A percentile compares a stretch with the other conserved stretches of the same genome.
Evolutionary conservation across 2,113 vertebrate genomes (phyloP).

Genomic region (Notarius quadriscutis): DNA sequence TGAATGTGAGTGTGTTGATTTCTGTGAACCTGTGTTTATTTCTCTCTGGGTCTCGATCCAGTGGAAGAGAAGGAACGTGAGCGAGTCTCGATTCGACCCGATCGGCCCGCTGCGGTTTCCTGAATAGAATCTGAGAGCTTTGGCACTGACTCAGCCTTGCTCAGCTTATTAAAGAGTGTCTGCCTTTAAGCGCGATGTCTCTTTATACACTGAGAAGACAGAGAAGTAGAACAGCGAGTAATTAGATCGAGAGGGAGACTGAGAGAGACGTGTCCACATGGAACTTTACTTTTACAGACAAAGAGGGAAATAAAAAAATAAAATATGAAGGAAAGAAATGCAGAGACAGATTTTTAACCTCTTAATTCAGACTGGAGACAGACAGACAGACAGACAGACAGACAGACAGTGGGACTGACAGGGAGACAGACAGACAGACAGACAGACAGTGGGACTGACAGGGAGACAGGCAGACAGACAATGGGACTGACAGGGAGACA

Average conservation of each 20-base stretch:
- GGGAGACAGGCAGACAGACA: not conserved
- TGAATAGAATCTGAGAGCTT: constrained; percentile 11
- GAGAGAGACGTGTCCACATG: not conserved
- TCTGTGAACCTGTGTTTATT: not conserved
- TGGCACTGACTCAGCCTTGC: not conserved
- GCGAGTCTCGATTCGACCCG: not conserved
- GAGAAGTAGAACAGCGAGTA: not conserved
- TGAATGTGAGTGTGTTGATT: not conserved
- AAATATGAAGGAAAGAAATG: not conserved
- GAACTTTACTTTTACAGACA: constrained; percentile 11
- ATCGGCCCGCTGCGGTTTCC: not conserved
- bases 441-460: not conserved
- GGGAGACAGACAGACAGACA: not conserved
- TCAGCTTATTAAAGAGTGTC: not conserved
- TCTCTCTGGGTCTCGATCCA: not conserved
- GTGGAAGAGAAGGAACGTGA: not conserved
- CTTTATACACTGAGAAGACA: constrained; percentile 7
- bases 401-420: not conserved
- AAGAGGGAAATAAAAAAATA: not conserved
- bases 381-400: not conserved
- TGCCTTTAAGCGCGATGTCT: constrained; percentile 15
- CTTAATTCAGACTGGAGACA: not conserved
- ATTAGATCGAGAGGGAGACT: not conserved
- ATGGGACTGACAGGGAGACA: not conserved
- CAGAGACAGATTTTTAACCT: not conserved